Evolutionary conservation across 2,797 vertebrate species (phyloP).

Genomic region (Sebastiscus albofasciatus): DNA sequence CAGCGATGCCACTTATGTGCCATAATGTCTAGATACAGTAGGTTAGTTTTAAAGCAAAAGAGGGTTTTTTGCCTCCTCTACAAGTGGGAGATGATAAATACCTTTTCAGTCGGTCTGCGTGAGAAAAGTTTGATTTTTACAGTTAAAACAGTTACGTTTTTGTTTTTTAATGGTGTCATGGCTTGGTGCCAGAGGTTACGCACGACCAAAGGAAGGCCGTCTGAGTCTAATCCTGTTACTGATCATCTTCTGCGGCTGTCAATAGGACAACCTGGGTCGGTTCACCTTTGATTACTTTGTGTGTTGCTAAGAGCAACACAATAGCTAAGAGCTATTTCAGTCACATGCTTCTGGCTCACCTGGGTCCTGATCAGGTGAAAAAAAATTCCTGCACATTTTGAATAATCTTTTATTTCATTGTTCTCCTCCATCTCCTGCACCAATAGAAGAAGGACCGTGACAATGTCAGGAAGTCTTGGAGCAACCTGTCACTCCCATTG

Average conservation of each 20-base stretch:
- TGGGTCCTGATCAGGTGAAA: neutral
- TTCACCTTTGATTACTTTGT: neutral
- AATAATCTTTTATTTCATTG: neutral
- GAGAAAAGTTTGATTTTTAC: neutral
- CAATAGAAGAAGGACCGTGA: conserved; percentile 83
- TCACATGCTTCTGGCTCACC: neutral
- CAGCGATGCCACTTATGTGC: neutral
- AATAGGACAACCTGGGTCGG: neutral
- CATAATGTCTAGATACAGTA: neutral
- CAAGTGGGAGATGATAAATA: neutral
- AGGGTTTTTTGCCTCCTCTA: neutral
- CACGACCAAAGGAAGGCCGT: conserved; percentile 11
- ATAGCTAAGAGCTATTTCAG: neutral
- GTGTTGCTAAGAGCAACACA: neutral
- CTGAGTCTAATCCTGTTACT: conserved; percentile 60
- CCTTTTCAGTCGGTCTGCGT: neutral
- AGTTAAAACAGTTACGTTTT: no score
- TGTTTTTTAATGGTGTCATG: conserved; percentile 13
- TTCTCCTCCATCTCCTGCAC: conserved; percentile 45
- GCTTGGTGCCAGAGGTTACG: neutral
- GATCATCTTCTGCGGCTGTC: conserved; percentile 41
- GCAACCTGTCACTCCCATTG: conserved; percentile 83
- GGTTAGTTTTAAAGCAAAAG: neutral
- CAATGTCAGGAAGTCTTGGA: conserved; percentile 85
- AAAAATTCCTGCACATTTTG: neutral